These are phyloP conservation scores for Proterorhinus semilunaris DNA, from an alignment of 2,113 vertebrate species.

Conservation along the genomic window DNA sequence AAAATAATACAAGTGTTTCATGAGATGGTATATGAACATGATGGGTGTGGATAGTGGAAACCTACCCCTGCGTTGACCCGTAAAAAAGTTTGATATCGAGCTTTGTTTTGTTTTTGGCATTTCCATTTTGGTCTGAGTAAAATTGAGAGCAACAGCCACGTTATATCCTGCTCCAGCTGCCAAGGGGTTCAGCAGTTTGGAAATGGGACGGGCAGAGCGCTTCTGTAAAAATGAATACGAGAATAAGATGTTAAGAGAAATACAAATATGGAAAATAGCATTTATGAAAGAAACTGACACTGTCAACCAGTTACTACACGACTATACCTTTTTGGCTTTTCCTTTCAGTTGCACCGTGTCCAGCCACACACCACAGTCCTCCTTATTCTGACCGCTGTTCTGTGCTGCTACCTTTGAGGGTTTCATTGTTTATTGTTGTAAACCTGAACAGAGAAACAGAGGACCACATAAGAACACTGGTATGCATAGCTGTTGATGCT, in stretches of 20 bases:
- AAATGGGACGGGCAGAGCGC: constrained; percentile 53
- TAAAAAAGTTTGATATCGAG: constrained; percentile 72
- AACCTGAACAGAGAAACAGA: not conserved
- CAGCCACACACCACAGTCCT: constrained; percentile 76
- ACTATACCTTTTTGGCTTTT: constrained; percentile 67
- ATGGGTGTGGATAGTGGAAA: not conserved
- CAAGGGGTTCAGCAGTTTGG: constrained; percentile 72
- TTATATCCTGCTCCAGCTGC: constrained; percentile 58
- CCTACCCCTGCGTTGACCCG: constrained; percentile 54
- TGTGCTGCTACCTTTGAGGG: constrained; percentile 20
- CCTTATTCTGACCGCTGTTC: constrained; percentile 36
- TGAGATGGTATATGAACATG: not conserved
- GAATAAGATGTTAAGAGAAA: not conserved
- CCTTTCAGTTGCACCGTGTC: constrained; percentile 70
- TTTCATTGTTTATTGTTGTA: constrained; percentile 54
- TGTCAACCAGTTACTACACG: not conserved
- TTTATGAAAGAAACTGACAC: not conserved
- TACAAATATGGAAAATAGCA: not conserved
- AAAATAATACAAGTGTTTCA: not conserved
- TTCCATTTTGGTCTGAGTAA: constrained; percentile 75
- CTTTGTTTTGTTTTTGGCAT: constrained; percentile 77
- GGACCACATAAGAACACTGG: too few relatives aligned
- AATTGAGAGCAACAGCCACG: constrained; percentile 70
- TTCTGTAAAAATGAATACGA: constrained; percentile 53
- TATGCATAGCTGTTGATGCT: too few relatives aligned